Evolutionary conservation across 1,140 invertebrate species (phyloP).

Genomic region (Papilio polyxenes): DNA sequence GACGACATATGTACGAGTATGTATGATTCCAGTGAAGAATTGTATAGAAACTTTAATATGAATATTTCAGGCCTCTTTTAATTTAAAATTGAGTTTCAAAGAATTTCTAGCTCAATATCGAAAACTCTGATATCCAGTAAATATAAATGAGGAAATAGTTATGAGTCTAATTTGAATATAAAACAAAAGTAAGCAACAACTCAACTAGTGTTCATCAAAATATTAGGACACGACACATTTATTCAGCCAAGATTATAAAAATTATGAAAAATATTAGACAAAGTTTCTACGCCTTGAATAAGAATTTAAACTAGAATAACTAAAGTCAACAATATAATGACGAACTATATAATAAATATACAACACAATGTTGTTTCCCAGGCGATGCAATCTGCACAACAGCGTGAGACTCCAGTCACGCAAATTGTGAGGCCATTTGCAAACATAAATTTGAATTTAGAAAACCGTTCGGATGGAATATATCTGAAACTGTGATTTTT

Average conservation of each 20-base stretch:
- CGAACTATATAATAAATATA: not conserved
- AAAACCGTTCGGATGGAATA: constrained; percentile 23
- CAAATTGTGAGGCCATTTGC: constrained; percentile 35
- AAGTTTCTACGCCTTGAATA: not conserved
- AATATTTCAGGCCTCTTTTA: not conserved
- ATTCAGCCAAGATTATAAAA: no score
- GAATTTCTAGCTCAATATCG: not conserved
- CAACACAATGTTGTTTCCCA: constrained; percentile 24
- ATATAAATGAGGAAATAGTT: not conserved
- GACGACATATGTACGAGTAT: not conserved
- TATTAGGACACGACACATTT: no score
- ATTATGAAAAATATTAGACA: not conserved
- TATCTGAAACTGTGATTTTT: not conserved
- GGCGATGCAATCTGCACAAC: constrained; percentile 33
- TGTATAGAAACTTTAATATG: not conserved
- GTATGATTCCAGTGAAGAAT: not conserved
- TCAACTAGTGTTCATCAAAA: no score
- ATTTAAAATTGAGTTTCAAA: not conserved
- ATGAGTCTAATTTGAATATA: no score
- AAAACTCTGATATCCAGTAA: not conserved
- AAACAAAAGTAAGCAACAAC: no score
- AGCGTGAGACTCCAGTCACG: constrained; percentile 22
- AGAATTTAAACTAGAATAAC: not conserved
- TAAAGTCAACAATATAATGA: not conserved
- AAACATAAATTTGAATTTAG: constrained; percentile 33